Percentiles rank a stretch among this genome's conserved stretches.
These are phyloP conservation scores for Odocoileus virginianus DNA, from an alignment of 2,113 vertebrate genomes.

Conservation along the genomic window DNA sequence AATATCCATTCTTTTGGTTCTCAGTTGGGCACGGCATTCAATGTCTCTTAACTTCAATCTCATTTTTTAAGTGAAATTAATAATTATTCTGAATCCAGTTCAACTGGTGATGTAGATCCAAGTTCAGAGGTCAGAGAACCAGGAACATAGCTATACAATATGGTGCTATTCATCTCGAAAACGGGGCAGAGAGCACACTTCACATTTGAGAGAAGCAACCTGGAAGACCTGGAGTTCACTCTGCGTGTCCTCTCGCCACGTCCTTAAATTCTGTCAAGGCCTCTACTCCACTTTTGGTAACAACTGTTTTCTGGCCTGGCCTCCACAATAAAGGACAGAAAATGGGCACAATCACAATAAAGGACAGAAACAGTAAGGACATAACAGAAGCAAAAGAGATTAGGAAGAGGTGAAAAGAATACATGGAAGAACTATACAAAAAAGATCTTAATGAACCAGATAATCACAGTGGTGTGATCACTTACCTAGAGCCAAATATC, in stretches of 20 bases:
- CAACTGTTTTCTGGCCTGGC: background rate
- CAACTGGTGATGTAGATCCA: background rate
- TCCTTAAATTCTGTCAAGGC: background rate
- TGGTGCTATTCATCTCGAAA: background rate
- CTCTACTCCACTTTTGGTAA: background rate
- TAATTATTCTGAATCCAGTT: background rate
- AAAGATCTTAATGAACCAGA: background rate
- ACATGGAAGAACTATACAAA: background rate
- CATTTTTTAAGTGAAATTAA: background rate
- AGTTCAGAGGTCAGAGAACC: background rate
- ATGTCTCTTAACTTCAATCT: background rate
- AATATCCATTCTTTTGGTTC: background rate
- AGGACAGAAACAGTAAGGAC: background rate
- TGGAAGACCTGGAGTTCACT: background rate
- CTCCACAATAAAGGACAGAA: background rate
- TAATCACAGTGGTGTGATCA: background rate
- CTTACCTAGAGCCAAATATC: background rate
- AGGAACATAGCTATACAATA: background rate
- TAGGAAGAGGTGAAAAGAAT: background rate
- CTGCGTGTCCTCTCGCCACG: fast-evolving
- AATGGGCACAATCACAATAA: background rate
- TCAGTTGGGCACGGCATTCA: background rate
- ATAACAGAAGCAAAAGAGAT: background rate
- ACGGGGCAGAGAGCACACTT: background rate
- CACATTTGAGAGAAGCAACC: background rate